Conservation (phyloP, 2,888 invertebrate species). For the Synanthedon formicaeformis region DNA sequence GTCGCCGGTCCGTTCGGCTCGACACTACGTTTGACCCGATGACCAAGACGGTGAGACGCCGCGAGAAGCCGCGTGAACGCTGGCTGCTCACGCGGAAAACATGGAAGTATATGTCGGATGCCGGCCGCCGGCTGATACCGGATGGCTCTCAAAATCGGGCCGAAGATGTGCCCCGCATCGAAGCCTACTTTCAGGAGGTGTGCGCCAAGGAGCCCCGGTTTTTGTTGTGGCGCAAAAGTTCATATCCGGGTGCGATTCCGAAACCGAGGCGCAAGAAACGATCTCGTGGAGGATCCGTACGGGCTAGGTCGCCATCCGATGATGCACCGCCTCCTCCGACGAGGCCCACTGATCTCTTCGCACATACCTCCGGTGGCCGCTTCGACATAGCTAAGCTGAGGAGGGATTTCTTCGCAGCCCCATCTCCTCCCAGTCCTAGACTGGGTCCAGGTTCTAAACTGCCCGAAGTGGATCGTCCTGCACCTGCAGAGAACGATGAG, state of each 20-base stretch:
- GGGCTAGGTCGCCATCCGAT: slow-evolving; percentile 76
- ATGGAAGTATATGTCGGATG: slow-evolving; percentile 94
- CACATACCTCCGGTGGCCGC: slow-evolving; percentile 72
- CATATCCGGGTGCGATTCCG: slow-evolving; percentile 80
- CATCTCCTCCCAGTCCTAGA: slow-evolving; percentile 31
- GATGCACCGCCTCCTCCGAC: slow-evolving; percentile 61
- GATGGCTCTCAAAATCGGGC: slow-evolving; percentile 79
- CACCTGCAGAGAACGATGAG: slow-evolving; percentile 54
- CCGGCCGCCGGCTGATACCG: slow-evolving; percentile 87
- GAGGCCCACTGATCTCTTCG: slow-evolving; percentile 58
- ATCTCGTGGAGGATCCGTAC: slow-evolving; percentile 76
- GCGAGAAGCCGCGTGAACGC: slow-evolving; percentile 78
- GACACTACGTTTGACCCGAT: slow-evolving; percentile 66
- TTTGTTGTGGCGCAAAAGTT: slow-evolving; percentile 84
- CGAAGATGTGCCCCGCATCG: slow-evolving; percentile 84
- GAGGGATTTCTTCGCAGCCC: slow-evolving; percentile 74
- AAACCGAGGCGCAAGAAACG: slow-evolving; percentile 68
- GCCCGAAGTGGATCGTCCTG: slow-evolving; percentile 59
- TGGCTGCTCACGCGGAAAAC: slow-evolving; percentile 91
- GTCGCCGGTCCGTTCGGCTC: slow-evolving; percentile 48
- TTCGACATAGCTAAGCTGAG: slow-evolving; percentile 78
- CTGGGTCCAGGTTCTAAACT: slow-evolving; percentile 29
- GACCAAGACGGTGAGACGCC: slow-evolving; percentile 70
- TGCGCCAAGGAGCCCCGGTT: slow-evolving; percentile 84
- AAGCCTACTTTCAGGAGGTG: slow-evolving; percentile 86